phyloP scores from a whole-genome alignment of 2,888 invertebrate genomes.

The Dermolepida albohirtum region DNA sequence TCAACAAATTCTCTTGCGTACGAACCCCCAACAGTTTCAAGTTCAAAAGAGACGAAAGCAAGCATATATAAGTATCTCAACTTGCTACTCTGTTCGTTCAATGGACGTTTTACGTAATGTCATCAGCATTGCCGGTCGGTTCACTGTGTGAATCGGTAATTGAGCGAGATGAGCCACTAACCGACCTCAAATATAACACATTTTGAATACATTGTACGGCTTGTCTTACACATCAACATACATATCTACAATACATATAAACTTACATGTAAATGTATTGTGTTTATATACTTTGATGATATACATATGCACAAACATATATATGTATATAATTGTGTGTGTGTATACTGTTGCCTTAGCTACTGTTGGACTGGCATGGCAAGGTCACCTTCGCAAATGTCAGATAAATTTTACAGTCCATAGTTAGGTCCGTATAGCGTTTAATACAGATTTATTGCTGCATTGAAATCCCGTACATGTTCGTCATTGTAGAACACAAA shows the following conservation, averaged over 20 bases:
- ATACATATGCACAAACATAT: not conserved
- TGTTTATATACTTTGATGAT: not conserved
- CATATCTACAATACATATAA: no score
- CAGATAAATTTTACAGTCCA: constrained; percentile 36
- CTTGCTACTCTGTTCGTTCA: no score
- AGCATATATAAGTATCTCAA: no score
- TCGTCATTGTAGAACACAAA: constrained; percentile 24
- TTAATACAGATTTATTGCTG: constrained; percentile 25
- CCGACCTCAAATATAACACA: constrained; percentile 14
- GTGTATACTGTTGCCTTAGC: not conserved
- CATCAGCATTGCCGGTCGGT: not conserved
- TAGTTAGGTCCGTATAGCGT: constrained; percentile 23
- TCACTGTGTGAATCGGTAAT: constrained; percentile 1
- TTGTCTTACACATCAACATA: no score
- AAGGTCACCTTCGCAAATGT: constrained; percentile 38
- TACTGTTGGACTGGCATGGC: constrained; percentile 3
- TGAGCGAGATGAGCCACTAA: constrained; percentile 10
- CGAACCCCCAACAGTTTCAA: no score
- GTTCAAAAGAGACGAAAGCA: no score
- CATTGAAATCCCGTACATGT: constrained; percentile 29
- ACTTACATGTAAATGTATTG: no score
- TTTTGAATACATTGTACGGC: constrained; percentile 8
- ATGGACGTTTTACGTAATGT: constrained; percentile 1
- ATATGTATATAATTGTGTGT: not conserved
- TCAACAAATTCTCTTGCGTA: no score